Base-by-base conservation (phyloP, 2,797 vertebrate genomes). In the Serranus cabrilla region DNA sequence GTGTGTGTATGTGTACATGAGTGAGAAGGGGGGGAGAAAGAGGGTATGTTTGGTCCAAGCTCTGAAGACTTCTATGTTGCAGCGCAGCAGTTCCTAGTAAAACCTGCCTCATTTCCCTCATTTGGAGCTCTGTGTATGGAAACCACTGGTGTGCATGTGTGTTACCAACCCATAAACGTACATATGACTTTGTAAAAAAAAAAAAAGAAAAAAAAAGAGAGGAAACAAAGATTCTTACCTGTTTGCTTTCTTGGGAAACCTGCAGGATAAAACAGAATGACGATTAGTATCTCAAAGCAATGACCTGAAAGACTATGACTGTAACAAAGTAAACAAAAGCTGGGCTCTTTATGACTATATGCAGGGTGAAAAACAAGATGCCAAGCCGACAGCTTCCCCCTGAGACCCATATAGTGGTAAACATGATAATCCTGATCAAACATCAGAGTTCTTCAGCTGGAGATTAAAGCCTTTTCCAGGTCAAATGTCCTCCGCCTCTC, bases 171-270 rank as follows among this genome's bases (percentile, higher is more conserved):
- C 18, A 62, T 57, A 14, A 65, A 31, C 37, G 73, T 52, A 21
- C 37, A 62, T 40, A 39, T 23, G 37, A 65, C 20, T 52, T 20
- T 71, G 20, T 11, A 73, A 51, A 46, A 16, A 51, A 78, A 78
- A 50, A 27, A 27, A 27, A 73, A 51, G 45, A 16, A 51, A 78
- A 78, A 50, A 27, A 27, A 27, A 27, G 27, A 27, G 1, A 55
- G 11, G 72, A 67, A 49, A 43, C 3, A 54, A 78, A 45, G 7
- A 74, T 25, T 91, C 95, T 95, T 95, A 98, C 97, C 97, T 96
- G 94, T 94, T 96, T 94, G 96, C 96, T 97, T 98, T 98, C 97
- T 97, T 98, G 92, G 97, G 96, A 98, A 98, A 97, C 97, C 97
- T 98, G 92, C 66, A 95, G 96, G 83, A 83, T 69, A 88, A 76